A percentile compares a stretch with the other conserved stretches of the same genome.
These are phyloP conservation scores for Cheilinus undulatus DNA, from an alignment of 2,113 vertebrate species.

Conservation along the genomic window DNA sequence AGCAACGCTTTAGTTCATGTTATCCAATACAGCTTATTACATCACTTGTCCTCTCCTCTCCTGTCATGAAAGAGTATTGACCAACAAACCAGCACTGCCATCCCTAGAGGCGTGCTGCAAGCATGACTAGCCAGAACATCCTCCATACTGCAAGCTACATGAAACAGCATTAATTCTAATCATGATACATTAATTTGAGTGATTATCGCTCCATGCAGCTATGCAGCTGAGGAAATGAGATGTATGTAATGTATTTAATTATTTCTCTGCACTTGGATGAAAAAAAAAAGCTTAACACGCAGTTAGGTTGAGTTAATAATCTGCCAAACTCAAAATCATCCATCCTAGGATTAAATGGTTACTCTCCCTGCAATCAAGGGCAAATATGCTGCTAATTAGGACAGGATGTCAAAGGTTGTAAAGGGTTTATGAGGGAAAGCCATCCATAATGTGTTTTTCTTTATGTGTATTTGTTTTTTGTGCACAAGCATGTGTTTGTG, in stretches of 20 bases:
- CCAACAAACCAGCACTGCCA: background rate
- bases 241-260: constrained; percentile 61
- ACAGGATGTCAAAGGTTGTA: constrained; percentile 48
- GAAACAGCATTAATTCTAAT: constrained; percentile 55
- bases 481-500: constrained; percentile 29
- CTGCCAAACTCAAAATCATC: constrained; percentile 38
- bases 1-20: constrained; percentile 53
- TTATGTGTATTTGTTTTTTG: constrained; percentile 27
- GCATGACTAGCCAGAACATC: constrained; percentile 3
- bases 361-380: constrained; percentile 63
- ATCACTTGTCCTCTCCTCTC: constrained; percentile 44
- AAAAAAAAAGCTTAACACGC: constrained; percentile 62
- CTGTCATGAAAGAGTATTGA: background rate
- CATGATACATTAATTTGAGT: constrained; percentile 58
- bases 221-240: constrained; percentile 60
- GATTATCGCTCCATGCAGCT: constrained; percentile 67
- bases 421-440: constrained; percentile 64
- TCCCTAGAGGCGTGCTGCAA: background rate
- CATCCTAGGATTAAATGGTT: constrained; percentile 61
- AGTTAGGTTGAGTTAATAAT: constrained; percentile 46
- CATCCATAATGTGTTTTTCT: constrained; percentile 40
- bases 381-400: constrained; percentile 65
- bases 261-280: constrained; percentile 51
- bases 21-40: constrained; percentile 46
- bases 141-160: constrained; percentile 26